Evolutionary conservation across 2,797 vertebrate species (phyloP).

Genomic region (Molossus molossus): DNA sequence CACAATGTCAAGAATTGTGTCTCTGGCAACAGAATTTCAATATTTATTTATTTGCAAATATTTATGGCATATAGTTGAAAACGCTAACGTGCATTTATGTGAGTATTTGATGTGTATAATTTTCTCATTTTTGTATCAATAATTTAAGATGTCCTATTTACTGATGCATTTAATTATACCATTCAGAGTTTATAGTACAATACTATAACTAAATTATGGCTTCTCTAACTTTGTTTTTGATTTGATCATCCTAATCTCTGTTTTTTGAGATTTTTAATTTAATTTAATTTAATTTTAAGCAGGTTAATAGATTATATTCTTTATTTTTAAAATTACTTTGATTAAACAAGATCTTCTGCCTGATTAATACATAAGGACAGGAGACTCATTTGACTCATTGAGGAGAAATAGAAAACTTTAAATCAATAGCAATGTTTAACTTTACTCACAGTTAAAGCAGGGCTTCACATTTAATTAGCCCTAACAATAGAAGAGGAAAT

Average conservation of each 20-base stretch:
- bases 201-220: background rate
- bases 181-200: background rate
- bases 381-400: no score
- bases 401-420: no score
- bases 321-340: no score
- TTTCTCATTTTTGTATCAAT: slow-evolving; percentile 23
- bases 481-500: no score
- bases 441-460: no score
- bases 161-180: background rate
- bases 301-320: no score
- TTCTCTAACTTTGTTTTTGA: background rate
- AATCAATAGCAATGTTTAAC: no score
- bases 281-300: no score
- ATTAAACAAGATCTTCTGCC: no score
- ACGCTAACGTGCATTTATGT: background rate
- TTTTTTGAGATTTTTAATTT: no score
- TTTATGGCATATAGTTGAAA: background rate
- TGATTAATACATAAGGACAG: no score
- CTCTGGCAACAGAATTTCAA: background rate
- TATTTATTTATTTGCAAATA: background rate
- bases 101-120: background rate
- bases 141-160: background rate
- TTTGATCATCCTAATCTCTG: background rate
- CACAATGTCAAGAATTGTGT: background rate
- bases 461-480: no score